Percentiles rank a stretch among this genome's conserved stretches.
phyloP scores from a whole-genome alignment of 2,113 vertebrate genomes.

The Plectropomus leopardus region DNA sequence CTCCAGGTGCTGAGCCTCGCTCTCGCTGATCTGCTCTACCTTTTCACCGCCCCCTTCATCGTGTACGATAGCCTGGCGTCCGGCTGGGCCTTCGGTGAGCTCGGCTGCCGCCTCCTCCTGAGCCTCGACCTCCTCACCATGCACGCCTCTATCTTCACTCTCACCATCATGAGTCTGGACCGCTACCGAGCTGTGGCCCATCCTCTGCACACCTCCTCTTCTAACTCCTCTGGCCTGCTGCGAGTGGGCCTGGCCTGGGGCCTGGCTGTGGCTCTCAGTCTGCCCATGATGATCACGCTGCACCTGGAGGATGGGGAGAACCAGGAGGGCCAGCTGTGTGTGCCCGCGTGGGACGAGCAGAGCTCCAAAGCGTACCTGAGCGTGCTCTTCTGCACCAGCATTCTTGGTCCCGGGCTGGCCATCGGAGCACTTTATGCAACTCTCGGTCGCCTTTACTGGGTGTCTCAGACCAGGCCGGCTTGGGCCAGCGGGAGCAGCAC shows the following conservation, averaged over 20 bases:
- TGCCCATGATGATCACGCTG: conserved; percentile 90
- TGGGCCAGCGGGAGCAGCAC: conserved; percentile 80
- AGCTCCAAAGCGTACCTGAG: conserved; percentile 88
- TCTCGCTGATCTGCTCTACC: conserved; percentile 89
- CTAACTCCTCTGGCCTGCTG: conserved; percentile 82
- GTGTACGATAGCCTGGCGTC: conserved; percentile 88
- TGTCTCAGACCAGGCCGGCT: conserved; percentile 85
- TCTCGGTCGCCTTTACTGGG: conserved; percentile 88
- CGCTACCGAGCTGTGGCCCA: conserved; percentile 87
- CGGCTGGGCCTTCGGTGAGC: conserved; percentile 88
- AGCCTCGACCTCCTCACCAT: conserved; percentile 90
- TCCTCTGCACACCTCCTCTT: conserved; percentile 84
- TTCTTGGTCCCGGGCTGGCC: conserved; percentile 87
- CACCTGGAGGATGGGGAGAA: conserved; percentile 87
- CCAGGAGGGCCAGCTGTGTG: conserved; percentile 85
- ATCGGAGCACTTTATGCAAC: conserved; percentile 87
- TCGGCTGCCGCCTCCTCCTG: conserved; percentile 87
- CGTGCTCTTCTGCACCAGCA: conserved; percentile 89
- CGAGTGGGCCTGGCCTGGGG: conserved; percentile 87
- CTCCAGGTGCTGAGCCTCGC: conserved; percentile 89
- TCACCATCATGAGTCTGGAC: conserved; percentile 89
- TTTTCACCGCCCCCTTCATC: conserved; percentile 89
- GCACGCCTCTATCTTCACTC: conserved; percentile 91
- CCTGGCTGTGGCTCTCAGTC: conserved; percentile 85
- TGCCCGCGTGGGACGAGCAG: conserved; percentile 88